Evolutionary conservation across 2,113 vertebrate genomes (phyloP).

Genomic region (Microtus montanus): DNA sequence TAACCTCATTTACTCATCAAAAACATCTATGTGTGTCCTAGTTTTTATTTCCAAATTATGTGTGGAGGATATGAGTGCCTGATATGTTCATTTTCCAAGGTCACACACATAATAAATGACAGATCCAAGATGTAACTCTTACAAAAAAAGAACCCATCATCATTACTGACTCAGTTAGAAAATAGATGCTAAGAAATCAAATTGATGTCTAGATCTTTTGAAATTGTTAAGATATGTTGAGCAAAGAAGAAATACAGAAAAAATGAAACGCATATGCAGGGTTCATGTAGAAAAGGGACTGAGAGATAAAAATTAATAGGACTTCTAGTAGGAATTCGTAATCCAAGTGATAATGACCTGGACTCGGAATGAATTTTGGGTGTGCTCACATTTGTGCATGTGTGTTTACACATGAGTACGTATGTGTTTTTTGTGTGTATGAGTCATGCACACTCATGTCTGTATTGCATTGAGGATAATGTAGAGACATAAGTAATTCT

Average conservation of each 20-base stretch:
- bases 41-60: constrained; percentile 47
- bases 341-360: not conserved
- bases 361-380: not conserved
- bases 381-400: not conserved
- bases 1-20: constrained; percentile 62
- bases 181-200: constrained; percentile 35
- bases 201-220: not conserved
- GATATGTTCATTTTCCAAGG: constrained; percentile 50
- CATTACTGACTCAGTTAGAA: not conserved
- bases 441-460: too few relatives aligned
- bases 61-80: not conserved
- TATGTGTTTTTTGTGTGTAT: too few relatives aligned
- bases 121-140: constrained; percentile 40
- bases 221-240: not conserved
- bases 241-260: not conserved
- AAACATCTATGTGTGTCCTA: constrained; percentile 34
- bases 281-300: not conserved
- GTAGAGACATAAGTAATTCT: not conserved
- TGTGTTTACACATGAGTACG: not conserved
- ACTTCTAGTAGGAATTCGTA: not conserved
- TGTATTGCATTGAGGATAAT: too few relatives aligned
- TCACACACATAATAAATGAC: constrained; percentile 30
- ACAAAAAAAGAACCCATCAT: not conserved
- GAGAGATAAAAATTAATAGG: not conserved
- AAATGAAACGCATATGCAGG: not conserved